phyloP scores from a whole-genome alignment of 2,888 invertebrate species.

The Meta bourneti region DNA sequence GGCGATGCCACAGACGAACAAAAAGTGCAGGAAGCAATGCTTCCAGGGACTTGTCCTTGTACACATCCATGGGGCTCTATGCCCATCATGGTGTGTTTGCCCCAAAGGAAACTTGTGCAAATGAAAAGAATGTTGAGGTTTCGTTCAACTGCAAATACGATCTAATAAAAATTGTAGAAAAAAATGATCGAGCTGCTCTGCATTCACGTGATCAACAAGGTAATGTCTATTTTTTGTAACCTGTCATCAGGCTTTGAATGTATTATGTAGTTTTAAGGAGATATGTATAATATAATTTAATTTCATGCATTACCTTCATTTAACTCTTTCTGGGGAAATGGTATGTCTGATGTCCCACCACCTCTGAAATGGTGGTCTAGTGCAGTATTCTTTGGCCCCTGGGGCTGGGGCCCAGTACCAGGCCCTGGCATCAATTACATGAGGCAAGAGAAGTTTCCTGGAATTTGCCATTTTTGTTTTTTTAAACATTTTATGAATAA shows the following conservation, averaged over 20 bases:
- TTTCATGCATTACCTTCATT: neutral
- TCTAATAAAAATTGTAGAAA: conserved; percentile 73
- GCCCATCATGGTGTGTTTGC: conserved; percentile 77
- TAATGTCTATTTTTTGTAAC: neutral
- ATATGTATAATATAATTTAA: neutral
- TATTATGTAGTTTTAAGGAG: neutral
- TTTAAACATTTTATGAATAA: too few relatives aligned
- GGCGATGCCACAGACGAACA: conserved; percentile 77
- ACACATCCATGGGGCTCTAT: conserved; percentile 78
- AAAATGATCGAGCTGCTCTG: conserved; percentile 68
- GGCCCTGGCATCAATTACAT: too few relatives aligned
- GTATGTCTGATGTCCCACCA: too few relatives aligned
- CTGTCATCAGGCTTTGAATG: neutral
- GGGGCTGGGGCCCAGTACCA: too few relatives aligned
- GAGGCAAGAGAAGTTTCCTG: too few relatives aligned
- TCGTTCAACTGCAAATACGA: conserved; percentile 75
- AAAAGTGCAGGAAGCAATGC: conserved; percentile 78
- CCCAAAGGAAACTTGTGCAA: conserved; percentile 44
- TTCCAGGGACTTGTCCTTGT: conserved; percentile 77
- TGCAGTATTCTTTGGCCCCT: too few relatives aligned
- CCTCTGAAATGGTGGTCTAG: too few relatives aligned
- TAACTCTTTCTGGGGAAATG: neutral
- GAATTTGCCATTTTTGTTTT: too few relatives aligned
- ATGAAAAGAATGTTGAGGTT: conserved; percentile 71
- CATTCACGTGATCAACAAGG: conserved; percentile 75